A percentile compares a stretch with the other conserved stretches of the same genome.
phyloP scores from a whole-genome alignment of 2,113 vertebrate species.

The Bettongia penicillata region DNA sequence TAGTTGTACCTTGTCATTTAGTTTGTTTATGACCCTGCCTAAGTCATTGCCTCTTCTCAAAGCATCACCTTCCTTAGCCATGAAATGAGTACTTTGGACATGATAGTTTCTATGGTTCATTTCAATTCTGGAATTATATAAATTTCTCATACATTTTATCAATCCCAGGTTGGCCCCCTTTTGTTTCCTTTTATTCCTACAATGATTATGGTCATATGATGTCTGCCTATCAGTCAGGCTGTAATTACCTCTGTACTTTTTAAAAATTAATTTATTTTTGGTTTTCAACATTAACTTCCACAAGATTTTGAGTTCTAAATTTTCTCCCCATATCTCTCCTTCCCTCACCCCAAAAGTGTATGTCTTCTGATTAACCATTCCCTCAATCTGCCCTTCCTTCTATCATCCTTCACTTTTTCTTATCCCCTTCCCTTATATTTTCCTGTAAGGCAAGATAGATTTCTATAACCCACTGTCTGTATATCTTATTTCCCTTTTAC shows the following conservation, averaged over 20 bases:
- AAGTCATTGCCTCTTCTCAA: neutral
- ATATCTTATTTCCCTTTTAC: too few relatives aligned
- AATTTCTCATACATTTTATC: neutral
- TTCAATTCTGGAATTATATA: neutral
- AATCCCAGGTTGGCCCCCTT: neutral
- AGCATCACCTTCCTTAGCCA: neutral
- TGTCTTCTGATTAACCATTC: too few relatives aligned
- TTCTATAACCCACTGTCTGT: too few relatives aligned
- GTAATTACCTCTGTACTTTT: neutral
- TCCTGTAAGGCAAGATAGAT: too few relatives aligned
- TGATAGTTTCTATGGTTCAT: neutral
- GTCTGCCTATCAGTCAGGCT: neutral
- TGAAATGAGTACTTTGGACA: neutral
- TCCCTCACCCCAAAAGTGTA: too few relatives aligned
- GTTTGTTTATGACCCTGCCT: neutral
- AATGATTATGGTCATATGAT: neutral
- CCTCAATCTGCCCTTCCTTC: too few relatives aligned
- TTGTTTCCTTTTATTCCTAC: neutral
- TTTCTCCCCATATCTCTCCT: too few relatives aligned
- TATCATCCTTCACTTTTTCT: too few relatives aligned
- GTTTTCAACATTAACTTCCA: too few relatives aligned
- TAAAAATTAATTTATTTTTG: too few relatives aligned
- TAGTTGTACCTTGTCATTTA: neutral
- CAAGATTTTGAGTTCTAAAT: too few relatives aligned
- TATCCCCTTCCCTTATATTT: too few relatives aligned